phyloP scores from a whole-genome alignment of 2,113 vertebrate genomes.

The Campylomormyrus tamandua region DNA sequence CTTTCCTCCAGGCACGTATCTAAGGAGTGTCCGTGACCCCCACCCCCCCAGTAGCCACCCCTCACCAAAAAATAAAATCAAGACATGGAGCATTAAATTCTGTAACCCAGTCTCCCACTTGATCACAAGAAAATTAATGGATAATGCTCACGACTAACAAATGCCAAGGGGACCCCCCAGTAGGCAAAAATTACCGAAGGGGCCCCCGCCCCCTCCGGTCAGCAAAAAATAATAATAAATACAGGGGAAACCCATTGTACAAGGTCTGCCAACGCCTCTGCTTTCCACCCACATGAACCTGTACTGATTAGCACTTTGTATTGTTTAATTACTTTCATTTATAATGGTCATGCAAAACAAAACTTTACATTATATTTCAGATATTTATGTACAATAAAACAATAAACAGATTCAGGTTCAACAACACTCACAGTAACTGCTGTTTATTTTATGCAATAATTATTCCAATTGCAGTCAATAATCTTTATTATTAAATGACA shows the following conservation, averaged over 20 bases:
- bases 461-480: background rate
- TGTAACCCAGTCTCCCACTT: background rate
- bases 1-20: background rate
- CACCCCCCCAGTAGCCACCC: background rate
- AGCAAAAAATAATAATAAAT: background rate
- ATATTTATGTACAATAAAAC: background rate
- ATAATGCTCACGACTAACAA: background rate
- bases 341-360: background rate
- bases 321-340: background rate
- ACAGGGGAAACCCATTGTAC: background rate
- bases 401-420: background rate
- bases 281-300: background rate
- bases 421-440: background rate
- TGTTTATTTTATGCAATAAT: background rate
- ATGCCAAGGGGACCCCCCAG: background rate
- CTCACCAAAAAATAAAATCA: background rate
- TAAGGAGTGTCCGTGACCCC: background rate
- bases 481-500: conserved; percentile 1
- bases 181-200: background rate
- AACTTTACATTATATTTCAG: background rate
- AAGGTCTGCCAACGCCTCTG: background rate
- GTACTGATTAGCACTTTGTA: background rate
- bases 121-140: too few relatives aligned
- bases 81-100: background rate
- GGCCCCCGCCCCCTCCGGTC: background rate